A percentile compares a stretch with the other conserved stretches of the same genome.
These are phyloP conservation scores for Xanthia icteritia DNA, from an alignment of 2,888 invertebrate genomes.

Conservation along the genomic window DNA sequence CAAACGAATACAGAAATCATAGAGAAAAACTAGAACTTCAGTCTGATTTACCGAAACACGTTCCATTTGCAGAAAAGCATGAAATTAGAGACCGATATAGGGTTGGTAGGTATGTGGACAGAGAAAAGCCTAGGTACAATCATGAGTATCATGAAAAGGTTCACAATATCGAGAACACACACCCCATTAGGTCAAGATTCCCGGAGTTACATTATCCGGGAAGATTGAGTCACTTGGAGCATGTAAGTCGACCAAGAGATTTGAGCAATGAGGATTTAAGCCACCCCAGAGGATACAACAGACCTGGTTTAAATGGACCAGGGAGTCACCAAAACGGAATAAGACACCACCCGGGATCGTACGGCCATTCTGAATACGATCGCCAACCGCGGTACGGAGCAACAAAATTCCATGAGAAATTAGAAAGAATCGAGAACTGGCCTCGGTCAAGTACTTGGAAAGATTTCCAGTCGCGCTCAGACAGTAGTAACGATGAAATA, in stretches of 20 bases:
- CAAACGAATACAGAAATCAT: slow-evolving; percentile 21
- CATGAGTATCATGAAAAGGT: slow-evolving; percentile 29
- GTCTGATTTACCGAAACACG: slow-evolving; percentile 38
- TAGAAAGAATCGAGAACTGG: slow-evolving; percentile 55
- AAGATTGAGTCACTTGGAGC: slow-evolving; percentile 21
- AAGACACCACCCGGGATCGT: slow-evolving; percentile 3
- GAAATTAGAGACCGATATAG: slow-evolving; percentile 29
- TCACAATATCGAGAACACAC: slow-evolving; percentile 7
- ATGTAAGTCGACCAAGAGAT: slow-evolving; percentile 21
- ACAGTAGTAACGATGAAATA: slow-evolving; percentile 66
- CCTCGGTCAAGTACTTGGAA: slow-evolving; percentile 67
- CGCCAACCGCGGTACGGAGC: slow-evolving; percentile 48
- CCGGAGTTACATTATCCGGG: slow-evolving; percentile 31
- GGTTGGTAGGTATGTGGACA: slow-evolving; percentile 14
- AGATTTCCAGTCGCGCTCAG: slow-evolving; percentile 54
- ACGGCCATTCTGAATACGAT: slow-evolving; percentile 37
- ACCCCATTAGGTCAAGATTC: slow-evolving; percentile 12
- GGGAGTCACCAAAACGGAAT: slow-evolving; percentile 2
- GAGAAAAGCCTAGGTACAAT: slow-evolving; percentile 31
- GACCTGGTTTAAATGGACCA: slow-evolving; percentile 16
- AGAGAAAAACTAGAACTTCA: slow-evolving; percentile 21
- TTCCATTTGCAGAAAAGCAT: slow-evolving; percentile 29
- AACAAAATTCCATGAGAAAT: slow-evolving; percentile 76
- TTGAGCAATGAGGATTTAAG: slow-evolving; percentile 16
- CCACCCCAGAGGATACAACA: slow-evolving; percentile 6